A percentile compares a stretch with the other conserved stretches of the same genome.
Conservation (phyloP, 2,888 invertebrate species). For the Drosophila suboccidentalis region DNA sequence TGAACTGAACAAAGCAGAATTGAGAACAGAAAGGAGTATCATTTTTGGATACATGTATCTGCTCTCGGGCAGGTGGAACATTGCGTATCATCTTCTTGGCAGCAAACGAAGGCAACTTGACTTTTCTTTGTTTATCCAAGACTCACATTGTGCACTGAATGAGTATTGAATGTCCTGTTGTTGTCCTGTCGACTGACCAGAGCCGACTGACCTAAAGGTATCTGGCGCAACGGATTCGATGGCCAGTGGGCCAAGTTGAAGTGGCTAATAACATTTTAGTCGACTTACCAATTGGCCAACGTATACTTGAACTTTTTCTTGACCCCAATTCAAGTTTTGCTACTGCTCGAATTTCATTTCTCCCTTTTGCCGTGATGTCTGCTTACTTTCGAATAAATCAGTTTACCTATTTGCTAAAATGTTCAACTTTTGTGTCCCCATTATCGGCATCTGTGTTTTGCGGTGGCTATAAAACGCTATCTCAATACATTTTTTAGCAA, state of each 20-base stretch:
- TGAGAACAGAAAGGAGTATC: slow-evolving; percentile 8
- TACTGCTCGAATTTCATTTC: slow-evolving; percentile 4
- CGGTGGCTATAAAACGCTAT: slow-evolving; percentile 29
- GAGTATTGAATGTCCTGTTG: slow-evolving; percentile 22
- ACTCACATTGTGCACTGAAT: slow-evolving; percentile 24
- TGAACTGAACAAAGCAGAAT: not conserved
- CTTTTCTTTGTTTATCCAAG: slow-evolving; percentile 23
- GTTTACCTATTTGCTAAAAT: slow-evolving; percentile 44
- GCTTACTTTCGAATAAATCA: slow-evolving; percentile 42
- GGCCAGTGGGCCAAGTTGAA: slow-evolving; percentile 38
- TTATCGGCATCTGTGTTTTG: slow-evolving; percentile 45
- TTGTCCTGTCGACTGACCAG: slow-evolving; percentile 10
- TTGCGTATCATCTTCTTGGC: slow-evolving; percentile 1
- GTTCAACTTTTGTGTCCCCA: slow-evolving; percentile 44
- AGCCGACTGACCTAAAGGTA: slow-evolving; percentile 25
- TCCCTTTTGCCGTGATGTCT: slow-evolving; percentile 9
- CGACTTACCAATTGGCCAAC: slow-evolving; percentile 51
- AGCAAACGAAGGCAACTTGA: slow-evolving; percentile 1
- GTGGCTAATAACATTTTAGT: slow-evolving; percentile 50
- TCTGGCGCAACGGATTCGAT: slow-evolving; percentile 51
- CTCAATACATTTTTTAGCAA: slow-evolving; percentile 17
- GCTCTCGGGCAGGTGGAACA: not conserved
- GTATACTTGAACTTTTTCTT: slow-evolving; percentile 38
- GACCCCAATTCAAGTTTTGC: slow-evolving; percentile 30
- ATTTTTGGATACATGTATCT: slow-evolving; percentile 2